These are phyloP conservation scores for Drosophila grimshawi DNA, from an alignment of 1,140 invertebrate genomes.

Conservation along the genomic window DNA sequence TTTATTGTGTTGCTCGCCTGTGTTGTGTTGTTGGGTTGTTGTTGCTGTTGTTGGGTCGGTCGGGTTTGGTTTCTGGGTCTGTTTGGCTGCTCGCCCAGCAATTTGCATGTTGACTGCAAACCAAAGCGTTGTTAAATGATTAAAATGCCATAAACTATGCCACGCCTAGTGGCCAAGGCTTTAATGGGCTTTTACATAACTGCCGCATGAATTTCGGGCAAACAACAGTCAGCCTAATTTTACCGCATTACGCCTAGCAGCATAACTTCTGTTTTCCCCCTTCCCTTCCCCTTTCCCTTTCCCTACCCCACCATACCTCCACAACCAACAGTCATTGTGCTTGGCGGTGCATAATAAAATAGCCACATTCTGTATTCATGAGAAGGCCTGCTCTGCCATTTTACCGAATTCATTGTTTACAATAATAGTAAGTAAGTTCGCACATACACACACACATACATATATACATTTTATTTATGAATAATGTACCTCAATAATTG, in stretches of 20 bases:
- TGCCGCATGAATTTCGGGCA: conserved; percentile 6
- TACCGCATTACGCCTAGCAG: conserved; percentile 39
- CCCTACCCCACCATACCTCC: neutral
- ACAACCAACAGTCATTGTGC: too few relatives aligned
- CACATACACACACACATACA: neutral
- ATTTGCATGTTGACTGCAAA: conserved; percentile 80
- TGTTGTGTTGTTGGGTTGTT: neutral
- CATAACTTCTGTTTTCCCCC: conserved; percentile 8
- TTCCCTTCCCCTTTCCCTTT: neutral
- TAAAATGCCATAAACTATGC: conserved; percentile 78
- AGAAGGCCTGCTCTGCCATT: neutral
- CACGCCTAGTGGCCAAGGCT: conserved; percentile 23
- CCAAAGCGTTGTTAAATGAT: conserved; percentile 74
- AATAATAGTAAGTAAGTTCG: neutral
- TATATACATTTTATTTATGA: neutral
- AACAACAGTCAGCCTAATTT: conserved; percentile 46
- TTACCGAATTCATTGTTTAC: neutral
- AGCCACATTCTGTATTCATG: conserved; percentile 10
- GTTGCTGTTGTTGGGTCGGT: conserved; percentile 30
- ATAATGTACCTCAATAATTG: neutral
- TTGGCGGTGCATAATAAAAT: conserved; percentile 19
- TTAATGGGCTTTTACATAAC: conserved; percentile 54
- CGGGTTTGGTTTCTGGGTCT: conserved; percentile 20
- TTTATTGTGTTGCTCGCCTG: conserved; percentile 64
- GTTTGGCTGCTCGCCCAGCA: conserved; percentile 54